Evolutionary conservation across 2,888 invertebrate species (phyloP).

Genomic region (Sisyra terminalis): DNA sequence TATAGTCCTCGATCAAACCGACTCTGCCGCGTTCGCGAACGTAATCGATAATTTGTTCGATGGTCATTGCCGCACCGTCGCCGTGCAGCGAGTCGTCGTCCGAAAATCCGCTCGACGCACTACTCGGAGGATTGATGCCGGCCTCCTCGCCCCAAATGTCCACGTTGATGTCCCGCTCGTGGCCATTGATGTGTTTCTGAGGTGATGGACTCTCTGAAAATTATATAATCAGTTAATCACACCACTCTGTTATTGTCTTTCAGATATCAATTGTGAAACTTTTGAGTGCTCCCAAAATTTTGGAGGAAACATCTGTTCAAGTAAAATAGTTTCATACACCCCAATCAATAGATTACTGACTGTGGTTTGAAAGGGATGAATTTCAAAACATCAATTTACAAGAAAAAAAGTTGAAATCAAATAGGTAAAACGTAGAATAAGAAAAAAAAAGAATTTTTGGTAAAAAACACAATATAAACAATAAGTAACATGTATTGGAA

Average conservation of each 20-base stretch:
- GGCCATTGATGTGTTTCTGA: conserved; percentile 2
- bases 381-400: not conserved
- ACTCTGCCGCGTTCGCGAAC: conserved; percentile 59
- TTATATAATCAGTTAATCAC: not conserved
- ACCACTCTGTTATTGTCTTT: no score
- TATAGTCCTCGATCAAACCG: conserved; percentile 76
- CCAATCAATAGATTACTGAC: not conserved
- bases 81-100: conserved; percentile 77
- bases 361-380: not conserved
- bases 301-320: not conserved
- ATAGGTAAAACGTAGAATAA: no score
- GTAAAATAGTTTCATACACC: not conserved
- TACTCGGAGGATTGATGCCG: conserved; percentile 49
- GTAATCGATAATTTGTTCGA: conserved; percentile 60
- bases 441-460: no score
- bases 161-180: conserved; percentile 19
- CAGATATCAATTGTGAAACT: no score
- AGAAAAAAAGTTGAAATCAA: no score
- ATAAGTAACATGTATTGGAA: no score
- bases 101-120: conserved; percentile 69
- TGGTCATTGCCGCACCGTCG: conserved; percentile 47
- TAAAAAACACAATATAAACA: no score
- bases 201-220: conserved; percentile 4
- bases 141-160: conserved; percentile 31
- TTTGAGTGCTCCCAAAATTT: no score